Evolutionary conservation across 1,140 invertebrate species (phyloP).

Genomic region (Helicoverpa zea): DNA sequence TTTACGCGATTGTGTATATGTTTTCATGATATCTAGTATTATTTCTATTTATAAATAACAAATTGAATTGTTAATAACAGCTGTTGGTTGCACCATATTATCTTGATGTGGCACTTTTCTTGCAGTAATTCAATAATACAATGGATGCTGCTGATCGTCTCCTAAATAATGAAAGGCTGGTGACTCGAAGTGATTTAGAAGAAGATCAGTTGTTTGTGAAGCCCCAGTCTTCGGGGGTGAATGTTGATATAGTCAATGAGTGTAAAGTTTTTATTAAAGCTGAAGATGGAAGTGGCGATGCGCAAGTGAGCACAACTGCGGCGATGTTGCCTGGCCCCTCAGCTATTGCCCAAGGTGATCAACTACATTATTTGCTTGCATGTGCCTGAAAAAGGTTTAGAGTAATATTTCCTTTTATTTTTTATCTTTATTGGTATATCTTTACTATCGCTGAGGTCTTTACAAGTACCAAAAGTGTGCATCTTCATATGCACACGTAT

Average conservation of each 20-base stretch:
- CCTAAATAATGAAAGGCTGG: conserved; percentile 56
- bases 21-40: background rate
- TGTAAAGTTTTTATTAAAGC: conserved; percentile 80
- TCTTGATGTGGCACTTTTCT: conserved; percentile 6
- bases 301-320: conserved; percentile 60
- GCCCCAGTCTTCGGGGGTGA: conserved; percentile 63
- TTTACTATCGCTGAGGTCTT: no score
- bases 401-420: no score
- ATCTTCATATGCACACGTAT: no score
- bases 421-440: no score
- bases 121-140: conserved; percentile 47
- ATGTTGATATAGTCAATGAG: conserved; percentile 80
- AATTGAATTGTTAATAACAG: background rate
- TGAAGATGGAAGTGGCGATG: conserved; percentile 80
- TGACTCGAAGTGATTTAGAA: conserved; percentile 57
- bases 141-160: conserved; percentile 62
- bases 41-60: background rate
- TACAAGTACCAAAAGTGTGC: no score
- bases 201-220: conserved; percentile 67
- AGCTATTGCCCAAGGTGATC: conserved; percentile 53
- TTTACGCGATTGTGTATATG: background rate
- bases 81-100: conserved; percentile 24
- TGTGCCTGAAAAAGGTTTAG: no score
- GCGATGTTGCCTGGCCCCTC: conserved; percentile 51
- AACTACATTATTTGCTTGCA: no score